Conservation (phyloP, 2,113 vertebrate species). For the Nycticorax nycticorax region DNA sequence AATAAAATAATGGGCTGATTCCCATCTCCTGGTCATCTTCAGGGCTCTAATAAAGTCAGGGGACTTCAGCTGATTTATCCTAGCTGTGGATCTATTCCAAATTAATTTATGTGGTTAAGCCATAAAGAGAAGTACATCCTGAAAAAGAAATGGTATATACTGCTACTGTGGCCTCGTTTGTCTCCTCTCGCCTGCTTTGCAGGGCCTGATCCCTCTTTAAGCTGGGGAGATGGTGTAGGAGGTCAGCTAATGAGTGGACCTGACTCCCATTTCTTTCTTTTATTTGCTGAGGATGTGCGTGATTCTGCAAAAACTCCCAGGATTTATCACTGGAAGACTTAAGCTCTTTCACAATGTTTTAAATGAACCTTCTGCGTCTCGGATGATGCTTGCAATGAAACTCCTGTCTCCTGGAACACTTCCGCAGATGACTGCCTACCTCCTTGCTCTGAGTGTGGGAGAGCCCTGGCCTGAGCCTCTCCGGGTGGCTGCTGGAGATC, state of each 20-base stretch:
- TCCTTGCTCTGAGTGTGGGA: background rate
- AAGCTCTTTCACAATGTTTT: background rate
- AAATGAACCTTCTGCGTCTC: background rate
- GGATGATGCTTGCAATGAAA: background rate
- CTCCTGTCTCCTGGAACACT: background rate
- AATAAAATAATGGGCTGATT: background rate
- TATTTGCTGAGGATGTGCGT: fast-evolving
- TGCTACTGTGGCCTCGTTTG: background rate
- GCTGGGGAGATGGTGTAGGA: background rate
- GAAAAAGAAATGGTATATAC: background rate
- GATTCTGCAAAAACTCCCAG: background rate
- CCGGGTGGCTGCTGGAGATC: background rate
- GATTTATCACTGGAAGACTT: background rate
- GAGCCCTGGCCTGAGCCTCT: background rate
- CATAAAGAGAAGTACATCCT: background rate
- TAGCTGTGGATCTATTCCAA: background rate
- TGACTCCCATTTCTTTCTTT: background rate
- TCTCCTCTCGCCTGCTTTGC: background rate
- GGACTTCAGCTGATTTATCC: background rate
- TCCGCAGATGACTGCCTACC: background rate
- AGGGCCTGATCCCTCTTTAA: background rate
- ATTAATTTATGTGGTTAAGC: background rate
- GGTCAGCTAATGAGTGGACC: background rate
- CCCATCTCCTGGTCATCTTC: background rate
- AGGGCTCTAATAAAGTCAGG: background rate